Evolutionary conservation across 2,888 invertebrate species (phyloP).

Genomic region (Euplexia lucipara): DNA sequence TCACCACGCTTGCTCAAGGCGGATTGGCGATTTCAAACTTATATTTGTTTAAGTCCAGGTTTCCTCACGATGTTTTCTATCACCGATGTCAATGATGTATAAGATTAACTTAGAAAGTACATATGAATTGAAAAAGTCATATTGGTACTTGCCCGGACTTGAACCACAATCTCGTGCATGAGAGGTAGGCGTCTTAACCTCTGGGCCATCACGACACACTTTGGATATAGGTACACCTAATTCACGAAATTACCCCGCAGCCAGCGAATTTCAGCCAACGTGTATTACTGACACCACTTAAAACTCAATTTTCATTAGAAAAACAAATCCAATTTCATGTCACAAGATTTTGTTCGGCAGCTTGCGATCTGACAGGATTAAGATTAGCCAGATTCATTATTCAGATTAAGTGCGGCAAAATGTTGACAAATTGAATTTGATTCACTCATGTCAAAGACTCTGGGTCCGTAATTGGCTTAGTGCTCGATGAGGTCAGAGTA

Average conservation of each 20-base stretch:
- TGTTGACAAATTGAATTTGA: slow-evolving; percentile 77
- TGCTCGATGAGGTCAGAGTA: slow-evolving; percentile 62
- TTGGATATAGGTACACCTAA: no score
- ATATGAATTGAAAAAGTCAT: no score
- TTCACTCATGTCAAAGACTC: slow-evolving; percentile 70
- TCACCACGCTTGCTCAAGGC: no score
- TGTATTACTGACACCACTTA: slow-evolving; percentile 22
- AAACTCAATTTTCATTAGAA: slow-evolving; percentile 53
- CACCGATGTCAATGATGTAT: no score
- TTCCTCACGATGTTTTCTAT: no score
- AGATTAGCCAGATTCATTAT: slow-evolving; percentile 72
- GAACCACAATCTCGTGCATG: no score
- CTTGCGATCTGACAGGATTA: slow-evolving; percentile 68
- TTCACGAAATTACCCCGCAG: neutral
- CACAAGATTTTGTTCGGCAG: slow-evolving; percentile 49
- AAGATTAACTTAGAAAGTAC: no score
- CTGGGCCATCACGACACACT: no score
- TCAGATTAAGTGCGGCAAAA: slow-evolving; percentile 68
- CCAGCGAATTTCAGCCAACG: neutral
- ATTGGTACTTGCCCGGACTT: no score
- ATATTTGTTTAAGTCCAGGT: no score
- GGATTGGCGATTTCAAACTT: no score
- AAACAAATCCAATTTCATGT: slow-evolving; percentile 45
- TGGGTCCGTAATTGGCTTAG: slow-evolving; percentile 70
- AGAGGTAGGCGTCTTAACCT: no score